Base-by-base conservation (phyloP, 37 sponge, comb jelly and placozoan species). In the Amphimedon queenslandica region DNA sequence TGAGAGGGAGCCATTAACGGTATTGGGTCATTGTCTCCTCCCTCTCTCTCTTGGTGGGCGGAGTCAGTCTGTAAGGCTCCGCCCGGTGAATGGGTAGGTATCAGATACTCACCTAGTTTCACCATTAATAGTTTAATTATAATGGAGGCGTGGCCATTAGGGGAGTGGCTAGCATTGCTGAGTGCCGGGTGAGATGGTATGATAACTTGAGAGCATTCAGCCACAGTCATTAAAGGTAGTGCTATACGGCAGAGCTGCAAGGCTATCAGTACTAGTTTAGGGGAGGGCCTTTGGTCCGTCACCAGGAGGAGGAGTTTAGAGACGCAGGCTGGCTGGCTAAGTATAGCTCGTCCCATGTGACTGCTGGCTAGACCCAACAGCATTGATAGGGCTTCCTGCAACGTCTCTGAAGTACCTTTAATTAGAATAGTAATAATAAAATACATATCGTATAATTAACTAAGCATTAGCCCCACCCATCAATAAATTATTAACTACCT, bases 221-320 rank as follows among this genome's bases (percentile, higher is more conserved):
- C 80, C 2, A 72, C 63, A 4, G 89, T 77, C 88, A 97, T 87
- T 35, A 97, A 82, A 0, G 98, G 98, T 16, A 97, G 92, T 23
- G 94, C 98, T 42, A 97, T 82, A n/a, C 98, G 91, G 64, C 95
- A 93, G 37, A 97, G 71, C 87, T 97, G 94, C 5, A 97, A 74
- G 4, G 84, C 91, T 53, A 90, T 83, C 71, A 89, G 80, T 51
- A 97, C 88, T 57, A 97, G 85, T 65, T 87, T 89, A 57, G 98
- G 98, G 11, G 91, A 86, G 23, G 98, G 98, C 42, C 98, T 77
- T 57, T 93, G 94, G 70, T 97, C 94, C 35, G 90, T 80, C 58
- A 97, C 84, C 11, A 97, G 89, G 16, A 80, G 78, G 38, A 97
- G 84, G 8, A 97, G 91, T 40, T 87, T 89, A 18, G 92, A 87